These are phyloP conservation scores for Rhogogaster chlorosoma DNA, from an alignment of 2,888 invertebrate genomes.

Conservation along the genomic window DNA sequence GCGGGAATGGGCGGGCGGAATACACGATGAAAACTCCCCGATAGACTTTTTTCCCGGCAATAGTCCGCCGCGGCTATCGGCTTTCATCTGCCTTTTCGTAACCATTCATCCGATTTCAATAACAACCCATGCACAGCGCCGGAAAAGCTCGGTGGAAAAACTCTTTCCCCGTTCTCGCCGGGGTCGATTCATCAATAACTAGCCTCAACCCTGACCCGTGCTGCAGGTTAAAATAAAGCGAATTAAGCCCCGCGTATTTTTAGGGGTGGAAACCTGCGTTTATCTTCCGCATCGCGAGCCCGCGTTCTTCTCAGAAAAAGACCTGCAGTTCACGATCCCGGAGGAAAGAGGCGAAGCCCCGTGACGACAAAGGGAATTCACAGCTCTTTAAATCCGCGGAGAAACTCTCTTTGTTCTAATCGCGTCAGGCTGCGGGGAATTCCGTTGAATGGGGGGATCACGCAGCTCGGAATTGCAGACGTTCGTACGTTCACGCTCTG, in stretches of 20 bases:
- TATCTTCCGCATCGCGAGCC: not conserved
- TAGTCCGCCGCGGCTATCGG: not conserved
- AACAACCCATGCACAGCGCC: not conserved
- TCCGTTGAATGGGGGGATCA: not conserved
- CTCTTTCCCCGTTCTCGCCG: not conserved
- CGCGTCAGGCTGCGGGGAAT: not conserved
- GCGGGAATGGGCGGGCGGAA: not conserved
- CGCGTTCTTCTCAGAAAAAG: not conserved
- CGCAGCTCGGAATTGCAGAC: not conserved
- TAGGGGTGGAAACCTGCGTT: not conserved
- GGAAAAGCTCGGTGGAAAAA: not conserved
- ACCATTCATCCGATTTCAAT: not conserved
- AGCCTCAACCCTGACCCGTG: not conserved
- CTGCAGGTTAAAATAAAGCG: not conserved
- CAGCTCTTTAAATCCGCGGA: too few relatives aligned
- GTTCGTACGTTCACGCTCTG: not conserved
- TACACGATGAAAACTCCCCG: not conserved
- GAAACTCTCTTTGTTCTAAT: conserved; percentile 6
- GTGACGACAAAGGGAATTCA: not conserved
- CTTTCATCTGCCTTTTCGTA: conserved; percentile 4
- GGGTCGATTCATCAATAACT: not conserved
- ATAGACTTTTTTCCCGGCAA: not conserved
- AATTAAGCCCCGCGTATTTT: not conserved
- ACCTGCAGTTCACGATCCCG: not conserved
- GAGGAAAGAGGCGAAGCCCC: not conserved